These are phyloP conservation scores for Siderastrea siderea DNA, from an alignment of 92 coral and sea anemone genomes.

Conservation along the genomic window DNA sequence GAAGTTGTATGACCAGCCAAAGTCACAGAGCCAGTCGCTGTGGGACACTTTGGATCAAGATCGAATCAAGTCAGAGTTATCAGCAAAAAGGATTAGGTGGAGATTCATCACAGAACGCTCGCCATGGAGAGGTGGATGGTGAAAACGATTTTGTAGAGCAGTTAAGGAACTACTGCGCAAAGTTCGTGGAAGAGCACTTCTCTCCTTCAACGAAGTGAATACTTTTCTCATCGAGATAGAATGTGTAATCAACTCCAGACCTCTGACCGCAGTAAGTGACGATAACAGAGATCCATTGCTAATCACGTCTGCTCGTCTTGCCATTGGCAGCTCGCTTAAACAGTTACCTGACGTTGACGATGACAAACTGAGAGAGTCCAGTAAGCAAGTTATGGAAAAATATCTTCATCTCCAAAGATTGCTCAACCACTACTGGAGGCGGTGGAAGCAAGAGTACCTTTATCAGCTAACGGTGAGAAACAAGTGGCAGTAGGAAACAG, in stretches of 20 bases:
- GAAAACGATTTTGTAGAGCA: constrained; percentile 34
- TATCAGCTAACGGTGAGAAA: constrained; percentile 20
- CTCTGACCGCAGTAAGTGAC: constrained; percentile 54
- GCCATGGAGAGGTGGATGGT: constrained; percentile 55
- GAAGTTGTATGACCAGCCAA: constrained; percentile 10
- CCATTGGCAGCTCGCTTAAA: constrained; percentile 14
- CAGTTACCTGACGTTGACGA: neutral
- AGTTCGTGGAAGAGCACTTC: constrained; percentile 36
- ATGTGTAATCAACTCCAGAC: constrained; percentile 42
- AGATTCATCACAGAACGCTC: constrained; percentile 47
- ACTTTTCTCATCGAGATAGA: constrained; percentile 36
- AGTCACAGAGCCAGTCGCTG: neutral
- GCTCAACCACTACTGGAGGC: constrained; percentile 42
- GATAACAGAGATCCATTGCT: constrained; percentile 45
- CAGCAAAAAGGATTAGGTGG: constrained; percentile 33
- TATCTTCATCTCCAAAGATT: constrained; percentile 38
- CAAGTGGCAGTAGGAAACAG: constrained; percentile 29
- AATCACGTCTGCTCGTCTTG: constrained; percentile 54
- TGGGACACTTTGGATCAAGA: constrained; percentile 40
- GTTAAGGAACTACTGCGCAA: constrained; percentile 43
- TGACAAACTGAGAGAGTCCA: neutral
- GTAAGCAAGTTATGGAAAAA: constrained; percentile 7
- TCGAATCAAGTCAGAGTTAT: constrained; percentile 22
- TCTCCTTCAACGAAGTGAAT: constrained; percentile 33
- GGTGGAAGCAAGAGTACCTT: constrained; percentile 44